Conservation (phyloP, 2,888 invertebrate species). For the Ceriagrion tenellum region DNA sequence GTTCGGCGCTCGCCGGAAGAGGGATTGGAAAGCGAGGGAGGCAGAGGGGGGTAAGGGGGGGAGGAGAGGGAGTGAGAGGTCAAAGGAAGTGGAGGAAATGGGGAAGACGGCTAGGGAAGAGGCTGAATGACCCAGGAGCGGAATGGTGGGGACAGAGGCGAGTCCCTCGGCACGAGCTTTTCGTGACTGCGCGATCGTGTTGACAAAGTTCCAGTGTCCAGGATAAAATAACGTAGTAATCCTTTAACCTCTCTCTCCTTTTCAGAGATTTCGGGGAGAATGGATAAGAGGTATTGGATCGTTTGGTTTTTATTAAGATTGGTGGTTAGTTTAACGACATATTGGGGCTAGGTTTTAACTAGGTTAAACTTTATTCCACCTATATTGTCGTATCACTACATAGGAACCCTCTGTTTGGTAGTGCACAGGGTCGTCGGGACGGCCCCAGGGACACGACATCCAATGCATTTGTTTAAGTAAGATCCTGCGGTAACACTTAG, state of each 20-base stretch:
- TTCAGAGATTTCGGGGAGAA: too few species aligned
- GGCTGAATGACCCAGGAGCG: background rate
- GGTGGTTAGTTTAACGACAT: background rate
- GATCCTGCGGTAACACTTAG: too few species aligned
- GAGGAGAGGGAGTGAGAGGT: background rate
- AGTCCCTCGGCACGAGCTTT: background rate
- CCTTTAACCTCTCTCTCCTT: too few species aligned
- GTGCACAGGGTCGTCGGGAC: too few species aligned
- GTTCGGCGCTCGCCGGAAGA: background rate
- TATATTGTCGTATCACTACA: too few species aligned
- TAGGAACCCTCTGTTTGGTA: too few species aligned
- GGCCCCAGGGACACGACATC: too few species aligned
- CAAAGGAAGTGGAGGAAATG: background rate
- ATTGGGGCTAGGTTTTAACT: too few species aligned
- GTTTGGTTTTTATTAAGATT: background rate
- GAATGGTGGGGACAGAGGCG: background rate
- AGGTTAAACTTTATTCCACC: too few species aligned
- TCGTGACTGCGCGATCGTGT: background rate
- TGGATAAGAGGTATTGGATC: too few species aligned
- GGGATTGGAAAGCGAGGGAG: background rate
- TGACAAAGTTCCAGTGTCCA: background rate
- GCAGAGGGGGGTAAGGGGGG: too few species aligned
- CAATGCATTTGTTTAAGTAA: too few species aligned
- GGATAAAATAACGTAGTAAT: background rate
- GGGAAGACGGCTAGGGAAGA: background rate